A percentile compares a stretch with the other conserved stretches of the same genome.
phyloP scores from a whole-genome alignment of 2,797 vertebrate species.

The Trachops cirrhosus region DNA sequence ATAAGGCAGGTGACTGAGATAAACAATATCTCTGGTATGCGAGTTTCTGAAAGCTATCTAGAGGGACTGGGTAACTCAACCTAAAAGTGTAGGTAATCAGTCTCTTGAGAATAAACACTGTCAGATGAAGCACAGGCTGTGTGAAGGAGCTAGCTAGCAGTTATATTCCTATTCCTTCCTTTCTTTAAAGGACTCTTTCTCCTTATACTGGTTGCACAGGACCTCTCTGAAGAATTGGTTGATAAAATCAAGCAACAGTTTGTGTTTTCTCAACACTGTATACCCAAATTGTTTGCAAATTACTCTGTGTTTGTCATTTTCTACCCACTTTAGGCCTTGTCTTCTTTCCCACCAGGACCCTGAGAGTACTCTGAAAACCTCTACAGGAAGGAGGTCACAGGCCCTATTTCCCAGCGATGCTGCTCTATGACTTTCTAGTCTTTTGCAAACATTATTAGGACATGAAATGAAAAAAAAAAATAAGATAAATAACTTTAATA shows the following conservation, averaged over 20 bases:
- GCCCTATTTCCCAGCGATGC: not conserved
- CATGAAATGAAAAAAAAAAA: not conserved
- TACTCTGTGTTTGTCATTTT: not conserved
- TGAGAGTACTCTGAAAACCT: not conserved
- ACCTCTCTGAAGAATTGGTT: fast-evolving
- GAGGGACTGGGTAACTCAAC: not conserved
- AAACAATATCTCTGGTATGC: not conserved
- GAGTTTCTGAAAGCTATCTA: not conserved
- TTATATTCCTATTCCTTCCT: fast-evolving
- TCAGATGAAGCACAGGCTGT: not conserved
- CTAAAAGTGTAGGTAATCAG: not conserved
- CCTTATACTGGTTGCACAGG: not conserved
- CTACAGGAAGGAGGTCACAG: not conserved
- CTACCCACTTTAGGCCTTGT: not conserved
- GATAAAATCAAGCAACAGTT: not conserved
- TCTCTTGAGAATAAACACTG: not conserved
- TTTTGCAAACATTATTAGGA: not conserved
- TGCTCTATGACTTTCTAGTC: not conserved
- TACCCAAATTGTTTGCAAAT: not conserved
- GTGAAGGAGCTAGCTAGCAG: fast-evolving
- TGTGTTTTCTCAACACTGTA: not conserved
- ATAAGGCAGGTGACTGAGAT: not conserved
- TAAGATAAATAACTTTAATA: not conserved
- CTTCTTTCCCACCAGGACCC: not conserved
- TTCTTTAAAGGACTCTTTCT: not conserved